These are phyloP conservation scores for Enteromius thamalakanensis DNA, from an alignment of 2,797 vertebrate genomes.

Conservation along the genomic window DNA sequence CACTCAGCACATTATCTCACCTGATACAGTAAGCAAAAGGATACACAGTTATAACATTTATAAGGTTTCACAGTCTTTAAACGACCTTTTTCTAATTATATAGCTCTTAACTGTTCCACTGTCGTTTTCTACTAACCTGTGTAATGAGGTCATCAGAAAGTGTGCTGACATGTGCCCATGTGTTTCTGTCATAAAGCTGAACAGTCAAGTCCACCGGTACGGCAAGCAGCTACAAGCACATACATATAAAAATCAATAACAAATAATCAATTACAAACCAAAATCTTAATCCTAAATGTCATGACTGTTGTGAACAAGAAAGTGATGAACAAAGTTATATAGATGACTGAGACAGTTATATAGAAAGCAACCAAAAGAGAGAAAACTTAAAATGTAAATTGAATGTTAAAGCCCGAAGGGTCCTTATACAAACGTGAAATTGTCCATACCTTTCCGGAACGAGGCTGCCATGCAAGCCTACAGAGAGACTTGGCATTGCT, in stretches of 20 bases:
- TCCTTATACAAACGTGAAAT: neutral
- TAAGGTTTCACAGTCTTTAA: constrained; percentile 1
- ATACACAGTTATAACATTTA: neutral
- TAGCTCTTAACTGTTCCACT: neutral
- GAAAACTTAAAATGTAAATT: neutral
- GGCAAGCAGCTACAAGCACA: constrained; percentile 83
- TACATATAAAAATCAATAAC: neutral
- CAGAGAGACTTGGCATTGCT: constrained; percentile 90
- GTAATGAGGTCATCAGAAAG: constrained; percentile 84
- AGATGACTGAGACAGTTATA: neutral
- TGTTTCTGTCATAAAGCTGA: constrained; percentile 86
- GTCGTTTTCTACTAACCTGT: constrained; percentile 75
- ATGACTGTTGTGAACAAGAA: neutral
- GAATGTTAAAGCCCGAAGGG: neutral
- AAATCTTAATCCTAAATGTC: neutral
- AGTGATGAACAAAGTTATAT: neutral
- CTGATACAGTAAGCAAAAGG: neutral
- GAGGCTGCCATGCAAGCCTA: constrained; percentile 90
- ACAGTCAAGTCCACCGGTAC: constrained; percentile 88
- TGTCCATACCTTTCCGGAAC: constrained; percentile 78
- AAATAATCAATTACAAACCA: no score
- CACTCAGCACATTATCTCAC: neutral
- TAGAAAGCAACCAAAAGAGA: neutral
- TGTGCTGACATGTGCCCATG: constrained; percentile 81
- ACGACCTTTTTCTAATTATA: constrained; percentile 3